These are phyloP conservation scores for Rhynchonycteris naso DNA, from an alignment of 2,797 vertebrate genomes.

Conservation along the genomic window DNA sequence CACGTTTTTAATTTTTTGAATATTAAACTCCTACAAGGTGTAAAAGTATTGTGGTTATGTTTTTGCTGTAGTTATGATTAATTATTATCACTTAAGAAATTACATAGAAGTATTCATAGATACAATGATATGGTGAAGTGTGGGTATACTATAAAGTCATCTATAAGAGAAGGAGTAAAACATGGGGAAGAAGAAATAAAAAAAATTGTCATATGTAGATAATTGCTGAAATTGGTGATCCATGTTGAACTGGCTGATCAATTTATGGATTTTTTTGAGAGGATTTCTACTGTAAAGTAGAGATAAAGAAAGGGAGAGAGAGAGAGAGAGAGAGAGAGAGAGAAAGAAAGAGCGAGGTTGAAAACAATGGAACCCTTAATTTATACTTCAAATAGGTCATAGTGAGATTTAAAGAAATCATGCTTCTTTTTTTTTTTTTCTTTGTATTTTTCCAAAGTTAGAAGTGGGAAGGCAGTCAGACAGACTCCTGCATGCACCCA, in stretches of 20 bases:
- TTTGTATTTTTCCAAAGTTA: too few species aligned
- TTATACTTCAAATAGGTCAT: conserved; percentile 18
- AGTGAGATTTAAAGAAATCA: conserved; percentile 49
- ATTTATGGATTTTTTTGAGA: neutral
- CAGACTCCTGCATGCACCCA: too few species aligned
- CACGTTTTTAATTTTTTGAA: neutral
- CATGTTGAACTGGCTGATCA: neutral
- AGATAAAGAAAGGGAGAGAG: neutral
- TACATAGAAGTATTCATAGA: neutral
- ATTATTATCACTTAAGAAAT: neutral
- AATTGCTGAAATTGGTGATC: neutral
- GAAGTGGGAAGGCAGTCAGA: too few species aligned
- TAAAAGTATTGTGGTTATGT: neutral
- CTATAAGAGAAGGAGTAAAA: neutral
- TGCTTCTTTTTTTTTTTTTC: neutral
- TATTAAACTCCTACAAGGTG: neutral
- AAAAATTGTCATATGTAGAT: neutral
- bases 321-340: neutral
- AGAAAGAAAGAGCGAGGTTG: neutral
- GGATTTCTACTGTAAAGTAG: neutral
- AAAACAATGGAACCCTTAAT: neutral
- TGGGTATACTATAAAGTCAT: neutral
- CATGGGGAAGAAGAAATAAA: neutral
- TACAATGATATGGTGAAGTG: neutral
- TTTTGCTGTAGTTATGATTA: neutral